Evolutionary conservation across 2,888 invertebrate species (phyloP).

Genomic region (Hirtodrosophila trivittata): DNA sequence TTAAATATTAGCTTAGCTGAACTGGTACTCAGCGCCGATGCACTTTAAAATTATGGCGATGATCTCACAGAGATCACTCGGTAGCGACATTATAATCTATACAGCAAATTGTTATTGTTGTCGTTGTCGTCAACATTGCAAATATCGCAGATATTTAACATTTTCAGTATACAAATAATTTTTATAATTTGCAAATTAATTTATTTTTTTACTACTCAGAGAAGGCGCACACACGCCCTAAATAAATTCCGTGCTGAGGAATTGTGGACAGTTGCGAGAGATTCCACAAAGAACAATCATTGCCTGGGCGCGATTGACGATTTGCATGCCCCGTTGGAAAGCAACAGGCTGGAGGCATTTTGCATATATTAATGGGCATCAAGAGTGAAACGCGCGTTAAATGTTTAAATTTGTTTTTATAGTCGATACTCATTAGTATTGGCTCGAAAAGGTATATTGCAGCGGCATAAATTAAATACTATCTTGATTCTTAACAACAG

Average conservation of each 20-base stretch:
- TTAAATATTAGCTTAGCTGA: slow-evolving; percentile 23
- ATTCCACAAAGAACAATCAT: slow-evolving; percentile 41
- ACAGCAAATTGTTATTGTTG: slow-evolving; percentile 16
- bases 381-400: slow-evolving; percentile 7
- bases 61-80: slow-evolving; percentile 67
- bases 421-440: background rate
- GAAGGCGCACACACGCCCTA: slow-evolving; percentile 12
- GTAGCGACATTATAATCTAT: slow-evolving; percentile 27
- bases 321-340: slow-evolving; percentile 28
- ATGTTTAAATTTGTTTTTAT: slow-evolving; percentile 23
- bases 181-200: slow-evolving; percentile 56
- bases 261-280: slow-evolving; percentile 22
- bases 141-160: slow-evolving; percentile 48
- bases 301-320: slow-evolving; percentile 54
- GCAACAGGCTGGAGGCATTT: slow-evolving; percentile 24
- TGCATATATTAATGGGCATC: slow-evolving; percentile 30
- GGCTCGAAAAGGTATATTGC: no score
- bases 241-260: slow-evolving; percentile 33
- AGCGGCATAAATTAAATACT: no score
- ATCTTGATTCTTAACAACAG: no score
- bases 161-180: no score
- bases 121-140: slow-evolving; percentile 24
- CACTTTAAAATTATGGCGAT: slow-evolving; percentile 50
- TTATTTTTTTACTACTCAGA: slow-evolving; percentile 26
- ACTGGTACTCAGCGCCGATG: background rate